Evolutionary conservation across 2,113 vertebrate species (phyloP).

Genomic region (Prochilodus magdalenae): DNA sequence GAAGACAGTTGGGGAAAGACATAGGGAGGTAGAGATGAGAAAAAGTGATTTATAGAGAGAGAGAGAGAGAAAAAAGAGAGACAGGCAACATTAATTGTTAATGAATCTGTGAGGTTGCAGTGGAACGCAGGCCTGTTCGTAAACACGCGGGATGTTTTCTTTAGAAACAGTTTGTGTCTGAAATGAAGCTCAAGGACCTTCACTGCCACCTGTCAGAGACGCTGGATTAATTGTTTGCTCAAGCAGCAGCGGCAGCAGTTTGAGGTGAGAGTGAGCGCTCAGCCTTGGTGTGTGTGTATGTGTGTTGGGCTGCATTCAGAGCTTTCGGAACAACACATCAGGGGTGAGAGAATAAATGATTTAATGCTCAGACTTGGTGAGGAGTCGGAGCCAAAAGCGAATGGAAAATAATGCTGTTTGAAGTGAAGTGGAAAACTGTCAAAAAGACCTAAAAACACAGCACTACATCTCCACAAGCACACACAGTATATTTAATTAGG

Average conservation of each 20-base stretch:
- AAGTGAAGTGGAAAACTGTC: conserved; percentile 32
- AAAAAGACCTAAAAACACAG: neutral
- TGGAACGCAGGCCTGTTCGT: neutral
- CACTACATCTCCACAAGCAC: neutral
- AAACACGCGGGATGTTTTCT: neutral
- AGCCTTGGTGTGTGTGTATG: neutral
- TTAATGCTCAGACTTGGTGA: neutral
- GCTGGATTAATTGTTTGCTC: neutral
- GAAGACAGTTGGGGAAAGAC: neutral
- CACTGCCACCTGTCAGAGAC: neutral
- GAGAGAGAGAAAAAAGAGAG: too few relatives aligned
- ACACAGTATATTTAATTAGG: conserved; percentile 38
- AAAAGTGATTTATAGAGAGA: too few relatives aligned
- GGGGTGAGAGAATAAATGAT: conserved; percentile 15
- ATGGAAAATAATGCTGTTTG: conserved; percentile 35
- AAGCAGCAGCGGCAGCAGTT: neutral
- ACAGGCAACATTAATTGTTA: neutral
- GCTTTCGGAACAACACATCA: neutral
- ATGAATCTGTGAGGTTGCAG: neutral
- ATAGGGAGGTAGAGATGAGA: neutral
- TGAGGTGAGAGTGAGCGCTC: neutral
- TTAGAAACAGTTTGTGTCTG: neutral
- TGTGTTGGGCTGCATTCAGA: neutral
- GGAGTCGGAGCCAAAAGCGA: conserved; percentile 1
- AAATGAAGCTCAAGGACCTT: conserved; percentile 3